Conservation (phyloP, 2,888 invertebrate species). For the Papilio elwesi region DNA sequence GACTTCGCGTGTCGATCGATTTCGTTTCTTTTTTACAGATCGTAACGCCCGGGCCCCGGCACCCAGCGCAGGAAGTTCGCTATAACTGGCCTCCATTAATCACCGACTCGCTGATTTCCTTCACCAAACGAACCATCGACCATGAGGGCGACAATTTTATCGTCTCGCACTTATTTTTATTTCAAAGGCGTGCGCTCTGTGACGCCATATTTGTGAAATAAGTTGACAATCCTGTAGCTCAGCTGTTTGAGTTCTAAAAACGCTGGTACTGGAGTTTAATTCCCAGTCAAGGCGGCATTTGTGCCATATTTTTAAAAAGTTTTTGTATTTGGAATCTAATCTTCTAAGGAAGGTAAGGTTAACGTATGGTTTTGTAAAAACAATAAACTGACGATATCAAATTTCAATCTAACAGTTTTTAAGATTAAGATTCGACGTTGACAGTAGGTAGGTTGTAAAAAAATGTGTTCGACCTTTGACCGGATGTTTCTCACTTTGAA, state of each 20-base stretch:
- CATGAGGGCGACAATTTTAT: constrained; percentile 67
- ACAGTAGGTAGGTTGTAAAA: constrained; percentile 19
- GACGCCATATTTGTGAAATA: constrained; percentile 37
- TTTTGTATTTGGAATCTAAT: neutral
- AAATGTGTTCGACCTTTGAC: constrained; percentile 59
- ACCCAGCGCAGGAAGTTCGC: constrained; percentile 67
- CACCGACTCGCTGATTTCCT: constrained; percentile 65
- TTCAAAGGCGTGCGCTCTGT: constrained; percentile 45
- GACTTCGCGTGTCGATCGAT: constrained; percentile 55
- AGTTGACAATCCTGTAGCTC: neutral
- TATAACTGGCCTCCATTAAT: constrained; percentile 67
- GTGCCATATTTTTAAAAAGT: too few relatives aligned
- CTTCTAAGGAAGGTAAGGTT: neutral
- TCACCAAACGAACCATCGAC: constrained; percentile 50
- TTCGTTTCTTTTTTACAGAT: constrained; percentile 55
- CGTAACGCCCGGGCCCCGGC: constrained; percentile 52
- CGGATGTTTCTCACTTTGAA: constrained; percentile 60
- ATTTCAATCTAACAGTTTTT: constrained; percentile 6
- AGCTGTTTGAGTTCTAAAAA: neutral
- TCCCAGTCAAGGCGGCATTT: too few relatives aligned
- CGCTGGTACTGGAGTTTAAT: neutral
- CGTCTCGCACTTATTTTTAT: constrained; percentile 60
- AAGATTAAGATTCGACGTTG: constrained; percentile 38
- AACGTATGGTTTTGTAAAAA: neutral
- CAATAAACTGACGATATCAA: too few relatives aligned